Evolutionary conservation across 1,140 invertebrate species (phyloP).

Genomic region (Ips typographus): DNA sequence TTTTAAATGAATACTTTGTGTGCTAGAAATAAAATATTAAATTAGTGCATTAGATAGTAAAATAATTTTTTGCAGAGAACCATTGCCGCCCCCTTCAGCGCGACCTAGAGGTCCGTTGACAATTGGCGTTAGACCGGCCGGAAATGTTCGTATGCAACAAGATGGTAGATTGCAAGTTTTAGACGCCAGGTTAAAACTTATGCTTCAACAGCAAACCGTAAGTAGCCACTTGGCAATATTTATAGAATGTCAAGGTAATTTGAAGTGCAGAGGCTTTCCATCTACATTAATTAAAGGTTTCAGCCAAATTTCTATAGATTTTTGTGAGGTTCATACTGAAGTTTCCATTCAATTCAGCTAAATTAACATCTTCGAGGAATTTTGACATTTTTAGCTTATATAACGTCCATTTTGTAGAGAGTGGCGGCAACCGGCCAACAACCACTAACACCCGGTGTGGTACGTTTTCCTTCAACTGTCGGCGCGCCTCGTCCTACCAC

Average conservation of each 20-base stretch:
- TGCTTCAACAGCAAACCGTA: constrained; percentile 54
- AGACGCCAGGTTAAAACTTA: constrained; percentile 55
- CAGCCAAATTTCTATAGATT: background rate
- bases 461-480: constrained; percentile 34
- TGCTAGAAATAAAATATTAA: background rate
- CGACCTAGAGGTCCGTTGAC: constrained; percentile 51
- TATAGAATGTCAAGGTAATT: background rate
- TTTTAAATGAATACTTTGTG: background rate
- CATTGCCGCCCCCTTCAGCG: constrained; percentile 58
- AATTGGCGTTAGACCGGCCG: constrained; percentile 35
- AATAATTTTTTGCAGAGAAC: constrained; percentile 51
- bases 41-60: background rate
- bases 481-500: constrained; percentile 35
- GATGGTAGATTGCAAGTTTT: constrained; percentile 52
- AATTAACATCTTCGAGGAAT: too few species aligned
- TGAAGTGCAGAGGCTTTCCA: too few species aligned
- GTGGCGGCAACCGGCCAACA: constrained; percentile 32
- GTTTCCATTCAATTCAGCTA: background rate
- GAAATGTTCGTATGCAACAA: constrained; percentile 42
- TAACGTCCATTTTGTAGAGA: constrained; percentile 6
- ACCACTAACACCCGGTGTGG: constrained; percentile 33
- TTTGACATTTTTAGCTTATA: too few species aligned
- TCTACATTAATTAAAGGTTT: too few species aligned
- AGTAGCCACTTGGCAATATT: background rate
- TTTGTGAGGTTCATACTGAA: background rate